Evolutionary conservation across 2,888 invertebrate genomes (phyloP), one percentile per base, ranked within the genome.

Genomic region (Calameuta pallipes): DNA sequence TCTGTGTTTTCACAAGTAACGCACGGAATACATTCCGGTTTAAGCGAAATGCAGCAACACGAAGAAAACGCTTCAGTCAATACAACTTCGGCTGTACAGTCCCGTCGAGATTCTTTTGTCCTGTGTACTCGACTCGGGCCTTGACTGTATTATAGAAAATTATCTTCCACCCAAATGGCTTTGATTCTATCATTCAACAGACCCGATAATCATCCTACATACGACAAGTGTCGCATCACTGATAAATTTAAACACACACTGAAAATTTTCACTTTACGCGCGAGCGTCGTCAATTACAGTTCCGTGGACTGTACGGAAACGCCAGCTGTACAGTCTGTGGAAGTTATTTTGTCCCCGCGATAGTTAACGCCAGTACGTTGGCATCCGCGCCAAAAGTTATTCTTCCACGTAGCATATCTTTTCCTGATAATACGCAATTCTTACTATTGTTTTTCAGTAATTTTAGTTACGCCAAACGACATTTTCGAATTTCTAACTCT

Each of bases 61-160:
- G 78, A 73, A 75, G 80, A 82, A 82, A 83, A 82, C 77, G 74
- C 74, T 79, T 75, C 82, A 83, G 89, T 89, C 89, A 88, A 89
- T 89, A 88, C 83, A 88, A 89, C 87, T 88, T 81, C 88, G 81
- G 85, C 83, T 85, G 85, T 86, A 86, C 85, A 87, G 85, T 88
- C 86, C 79, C n/a, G 82, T 85, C 71, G 86, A 86, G 74, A 86
- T 87, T 84, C 82, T 85, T 85, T 87, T 87, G 88, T 86, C 88
- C 80, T 1, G 31, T 71, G 23, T 56, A 56, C 23, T 56, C 2
- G 1, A 56, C 6, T 23, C 23, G 56, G 56, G 4, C 56, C 9
- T 56, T 23, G 23, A 56, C 56, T 56, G 56, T 56, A 23, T 56
- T 1, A 56, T 23, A 23, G 23, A 56, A 56, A 56, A 56, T 56